Conservation (phyloP, 2,113 vertebrate species). For the Pelmatolapia mariae region DNA sequence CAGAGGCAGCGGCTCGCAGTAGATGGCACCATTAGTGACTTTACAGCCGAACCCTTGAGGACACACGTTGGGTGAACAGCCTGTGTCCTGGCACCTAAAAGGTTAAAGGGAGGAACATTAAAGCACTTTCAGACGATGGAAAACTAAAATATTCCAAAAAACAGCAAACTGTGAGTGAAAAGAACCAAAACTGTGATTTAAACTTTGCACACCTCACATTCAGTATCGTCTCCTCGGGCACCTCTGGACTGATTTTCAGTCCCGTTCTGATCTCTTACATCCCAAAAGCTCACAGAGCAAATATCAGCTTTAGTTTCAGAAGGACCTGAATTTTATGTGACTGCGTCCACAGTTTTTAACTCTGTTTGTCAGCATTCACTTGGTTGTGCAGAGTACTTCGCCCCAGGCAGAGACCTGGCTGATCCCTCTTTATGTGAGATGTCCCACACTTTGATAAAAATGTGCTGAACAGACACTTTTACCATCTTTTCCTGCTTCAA, state of each 20-base stretch:
- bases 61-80: conserved; percentile 76
- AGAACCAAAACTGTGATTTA: neutral
- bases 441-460: neutral
- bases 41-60: conserved; percentile 67
- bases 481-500: neutral
- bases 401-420: neutral
- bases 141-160: neutral
- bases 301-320: neutral
- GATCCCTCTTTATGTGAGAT: neutral
- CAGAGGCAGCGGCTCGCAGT: conserved; percentile 61
- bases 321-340: neutral
- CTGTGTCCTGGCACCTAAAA: conserved; percentile 76
- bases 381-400: neutral
- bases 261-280: neutral
- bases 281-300: neutral
- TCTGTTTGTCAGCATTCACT: neutral
- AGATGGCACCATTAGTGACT: conserved; percentile 49
- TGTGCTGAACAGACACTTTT: neutral
- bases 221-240: neutral
- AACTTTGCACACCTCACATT: neutral
- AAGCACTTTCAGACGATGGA: neutral
- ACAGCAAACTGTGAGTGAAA: neutral
- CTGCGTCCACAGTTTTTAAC: neutral
- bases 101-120: neutral
- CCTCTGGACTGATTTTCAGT: neutral